Evolutionary conservation across 2,113 vertebrate genomes (phyloP).

Genomic region (Lepus americanus): DNA sequence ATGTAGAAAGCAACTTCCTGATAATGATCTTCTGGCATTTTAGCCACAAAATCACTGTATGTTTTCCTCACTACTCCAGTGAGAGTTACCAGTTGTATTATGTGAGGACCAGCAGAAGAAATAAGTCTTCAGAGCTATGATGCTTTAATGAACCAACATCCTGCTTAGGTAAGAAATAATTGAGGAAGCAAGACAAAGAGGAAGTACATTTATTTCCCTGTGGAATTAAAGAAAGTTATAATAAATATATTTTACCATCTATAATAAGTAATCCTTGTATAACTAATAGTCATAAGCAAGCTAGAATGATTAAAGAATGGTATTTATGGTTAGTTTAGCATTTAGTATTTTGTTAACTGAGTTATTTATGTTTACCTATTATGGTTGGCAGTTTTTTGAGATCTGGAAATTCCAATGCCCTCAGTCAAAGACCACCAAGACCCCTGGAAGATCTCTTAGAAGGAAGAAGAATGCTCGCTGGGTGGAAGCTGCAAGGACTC

Average conservation of each 20-base stretch:
- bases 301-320: background rate
- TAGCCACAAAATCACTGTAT: background rate
- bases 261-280: background rate
- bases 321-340: background rate
- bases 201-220: background rate
- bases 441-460: background rate
- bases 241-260: background rate
- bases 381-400: background rate
- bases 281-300: background rate
- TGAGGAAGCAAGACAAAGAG: background rate
- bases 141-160: background rate
- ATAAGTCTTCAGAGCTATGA: background rate
- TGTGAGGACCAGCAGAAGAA: background rate
- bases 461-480: background rate
- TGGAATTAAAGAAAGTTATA: background rate
- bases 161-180: background rate
- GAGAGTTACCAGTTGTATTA: background rate
- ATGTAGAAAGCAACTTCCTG: background rate
- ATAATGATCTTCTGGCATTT: background rate
- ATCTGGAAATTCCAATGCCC: background rate
- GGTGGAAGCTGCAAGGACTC: background rate
- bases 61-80: background rate
- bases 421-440: background rate
- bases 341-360: constrained; percentile 20
- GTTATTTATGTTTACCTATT: background rate